Base-by-base conservation (phyloP, 2,888 invertebrate species). In the Serripes groenlandicus region DNA sequence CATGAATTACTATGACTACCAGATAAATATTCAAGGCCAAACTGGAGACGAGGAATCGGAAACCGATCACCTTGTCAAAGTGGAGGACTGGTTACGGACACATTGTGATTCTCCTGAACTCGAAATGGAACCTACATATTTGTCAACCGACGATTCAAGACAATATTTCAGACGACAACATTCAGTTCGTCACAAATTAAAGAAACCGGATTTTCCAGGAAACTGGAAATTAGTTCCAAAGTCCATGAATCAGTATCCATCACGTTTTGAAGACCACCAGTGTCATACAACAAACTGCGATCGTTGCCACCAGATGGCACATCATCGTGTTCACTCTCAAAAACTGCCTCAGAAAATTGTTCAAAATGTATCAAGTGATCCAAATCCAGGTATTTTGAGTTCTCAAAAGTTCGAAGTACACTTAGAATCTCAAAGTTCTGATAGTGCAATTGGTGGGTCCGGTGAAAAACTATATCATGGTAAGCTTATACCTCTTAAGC, bases 371-470 rank as follows among this genome's bases (percentile, higher is more conserved):
- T 9, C 32, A 58, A 32, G 18, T 58, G 32, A 56, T 15, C 3
- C 7, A 21, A 4, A n/a, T 35, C 18, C 34, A 23, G 42, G 56
- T 56, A 26, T 56, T 28, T 56, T 56, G 23, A 5, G 42, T 37
- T 37, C 66, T 42, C 34, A 35, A 28, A 26, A 42, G 26, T 9
- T 37, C 15, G 15, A 37, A 1, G 28, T 66, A 2, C 66, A 66
- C 23, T 34, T 42, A 26, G 68, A 78, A 35, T 86, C 86, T 1
- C 83, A 86, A 56, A 86, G 86, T 74, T 86, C 86, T 21, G 86
- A 86, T 66, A 86, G 86, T 86, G 86, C 86, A 42, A 81, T 86
- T 37, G 86, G 86, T 28, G 86, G 83, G 21, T 86, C 86, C 5
- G 86, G 86, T 4, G 82, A 79, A 15, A 72, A 83, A 49, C 72